These are phyloP conservation scores for Phasia obesa DNA, from an alignment of 2,888 invertebrate species.

Conservation along the genomic window DNA sequence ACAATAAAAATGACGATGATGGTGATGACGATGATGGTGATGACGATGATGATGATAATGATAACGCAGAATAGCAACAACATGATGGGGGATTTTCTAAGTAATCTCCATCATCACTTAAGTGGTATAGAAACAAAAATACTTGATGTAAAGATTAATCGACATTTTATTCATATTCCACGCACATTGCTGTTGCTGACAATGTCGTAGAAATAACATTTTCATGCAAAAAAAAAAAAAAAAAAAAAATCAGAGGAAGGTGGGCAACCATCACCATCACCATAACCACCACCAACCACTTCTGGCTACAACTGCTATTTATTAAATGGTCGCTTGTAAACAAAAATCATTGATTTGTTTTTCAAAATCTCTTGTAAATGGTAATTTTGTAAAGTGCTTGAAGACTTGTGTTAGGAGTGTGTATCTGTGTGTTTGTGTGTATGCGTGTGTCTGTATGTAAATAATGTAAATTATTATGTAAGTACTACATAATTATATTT, in stretches of 20 bases:
- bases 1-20: conserved; percentile 54
- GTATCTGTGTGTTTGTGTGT: conserved; percentile 6
- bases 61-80: conserved; percentile 10
- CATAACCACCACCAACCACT: background rate
- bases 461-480: conserved; percentile 64
- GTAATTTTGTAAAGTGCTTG: conserved; percentile 60
- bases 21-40: conserved; percentile 25
- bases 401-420: conserved; percentile 7
- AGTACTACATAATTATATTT: conserved; percentile 49
- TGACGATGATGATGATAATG: too few relatives aligned
- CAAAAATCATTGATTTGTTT: conserved; percentile 47
- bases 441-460: conserved; percentile 39
- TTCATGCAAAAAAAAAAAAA: background rate
- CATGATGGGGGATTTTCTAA: conserved; percentile 15
- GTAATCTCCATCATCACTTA: conserved; percentile 32
- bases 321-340: conserved; percentile 3
- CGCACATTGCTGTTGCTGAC: conserved; percentile 14
- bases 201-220: conserved; percentile 6
- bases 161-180: conserved; percentile 14
- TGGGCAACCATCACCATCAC: background rate
- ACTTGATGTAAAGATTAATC: conserved; percentile 32
- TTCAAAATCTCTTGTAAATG: conserved; percentile 44
- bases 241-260: too few relatives aligned
- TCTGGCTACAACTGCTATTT: background rate
- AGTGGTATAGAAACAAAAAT: conserved; percentile 20